phyloP scores from a whole-genome alignment of 2,888 invertebrate genomes.

The Oligia latruncula region DNA sequence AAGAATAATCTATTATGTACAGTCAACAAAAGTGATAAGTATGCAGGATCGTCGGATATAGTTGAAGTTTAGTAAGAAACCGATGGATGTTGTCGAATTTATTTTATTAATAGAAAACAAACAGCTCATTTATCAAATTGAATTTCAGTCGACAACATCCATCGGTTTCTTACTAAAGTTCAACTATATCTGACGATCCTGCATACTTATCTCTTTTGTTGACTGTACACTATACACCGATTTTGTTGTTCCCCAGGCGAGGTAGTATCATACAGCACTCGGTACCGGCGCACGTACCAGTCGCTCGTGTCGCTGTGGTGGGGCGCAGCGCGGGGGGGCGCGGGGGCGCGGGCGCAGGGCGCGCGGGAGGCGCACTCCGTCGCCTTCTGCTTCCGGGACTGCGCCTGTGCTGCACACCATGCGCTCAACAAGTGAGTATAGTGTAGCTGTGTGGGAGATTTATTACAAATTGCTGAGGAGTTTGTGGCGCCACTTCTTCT shows the following conservation, averaged over 20 bases:
- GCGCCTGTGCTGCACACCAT: constrained; percentile 93
- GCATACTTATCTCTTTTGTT: too few species aligned
- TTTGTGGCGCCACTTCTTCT: background rate
- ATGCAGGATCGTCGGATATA: too few species aligned
- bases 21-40: too few species aligned
- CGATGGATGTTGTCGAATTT: too few species aligned
- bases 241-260: constrained; percentile 84
- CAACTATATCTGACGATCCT: too few species aligned
- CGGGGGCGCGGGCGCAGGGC: constrained; percentile 90
- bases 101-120: too few species aligned
- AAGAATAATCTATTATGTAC: too few species aligned
- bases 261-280: constrained; percentile 94
- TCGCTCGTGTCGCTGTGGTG: constrained; percentile 94
- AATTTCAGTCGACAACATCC: too few species aligned
- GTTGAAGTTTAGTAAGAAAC: too few species aligned
- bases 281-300: constrained; percentile 97
- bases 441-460: background rate
- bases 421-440: constrained; percentile 85
- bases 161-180: too few species aligned
- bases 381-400: constrained; percentile 96
- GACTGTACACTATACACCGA: background rate
- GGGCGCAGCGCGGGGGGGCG: constrained; percentile 87
- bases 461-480: background rate
- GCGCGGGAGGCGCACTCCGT: constrained; percentile 95
- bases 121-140: too few species aligned